Base-by-base conservation (phyloP, 2,797 vertebrate species). In the Hirundo rustica region DNA sequence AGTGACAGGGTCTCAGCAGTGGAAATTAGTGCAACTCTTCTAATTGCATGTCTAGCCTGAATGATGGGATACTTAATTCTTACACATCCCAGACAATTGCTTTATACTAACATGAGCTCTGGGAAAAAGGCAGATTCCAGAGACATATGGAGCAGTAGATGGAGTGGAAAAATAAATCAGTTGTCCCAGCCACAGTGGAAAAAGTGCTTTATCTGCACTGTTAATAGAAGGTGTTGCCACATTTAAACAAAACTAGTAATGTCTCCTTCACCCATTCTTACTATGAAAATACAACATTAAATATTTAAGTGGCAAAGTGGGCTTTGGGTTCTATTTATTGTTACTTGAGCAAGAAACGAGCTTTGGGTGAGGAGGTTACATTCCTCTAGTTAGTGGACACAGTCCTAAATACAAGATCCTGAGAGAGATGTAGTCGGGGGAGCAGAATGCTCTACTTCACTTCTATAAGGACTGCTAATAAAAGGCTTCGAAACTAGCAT, bases 1-100 rank as follows among this genome's bases (percentile, higher is more conserved):
- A 98, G 98, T 98, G 98, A 98, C 98, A 98, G 98, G 96, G 97
- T 97, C 98, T 98, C 98, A 98, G 98, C 98, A 97, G 98, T 97
- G 97, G 98, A 99, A 98, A 98, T 98, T 98, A 98, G 98, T 98
- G 98, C 98, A 98, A 98, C 98, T 98, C 98, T 98, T 98, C 99
- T 99, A 99, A 99, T 99, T 99, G 98, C 98, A 98, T 98, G 98
- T 99, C 98, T 98, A 98, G 95, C 94, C 98, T 99, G 98, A 99
- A 98, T 99, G 98, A 99, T 99, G 99, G 98, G 98, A 98, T 98
- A 98, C 98, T 99, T 99, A 98, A 99, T 99, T 99, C 98, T 98
- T 98, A 98, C 98, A 99, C 98, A 99, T 99, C 98, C 98, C 98
- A 99, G 98, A 98, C 98, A 98, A 98, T 98, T 98, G 98, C 98